phyloP scores from a whole-genome alignment of 1,140 invertebrate species.

The Ephestia elutella region DNA sequence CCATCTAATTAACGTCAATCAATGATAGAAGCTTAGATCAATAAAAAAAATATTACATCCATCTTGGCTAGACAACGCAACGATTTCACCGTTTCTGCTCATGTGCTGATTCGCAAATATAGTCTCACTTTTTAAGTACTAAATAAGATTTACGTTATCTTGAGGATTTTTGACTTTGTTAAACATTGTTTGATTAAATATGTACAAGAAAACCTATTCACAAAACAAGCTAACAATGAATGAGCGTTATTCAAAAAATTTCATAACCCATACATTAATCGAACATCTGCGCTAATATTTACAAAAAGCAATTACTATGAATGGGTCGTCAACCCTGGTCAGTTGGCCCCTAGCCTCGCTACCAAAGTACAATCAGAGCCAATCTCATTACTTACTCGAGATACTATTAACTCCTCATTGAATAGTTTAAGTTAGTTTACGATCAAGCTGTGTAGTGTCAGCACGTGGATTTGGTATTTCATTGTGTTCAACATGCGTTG shows the following conservation, averaged over 20 bases:
- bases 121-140: too few relatives aligned
- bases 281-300: slow-evolving; percentile 23
- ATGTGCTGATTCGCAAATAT: too few relatives aligned
- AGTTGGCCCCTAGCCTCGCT: slow-evolving; percentile 16
- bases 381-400: slow-evolving; percentile 20
- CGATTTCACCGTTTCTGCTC: too few relatives aligned
- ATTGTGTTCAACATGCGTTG: background rate
- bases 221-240: slow-evolving; percentile 8
- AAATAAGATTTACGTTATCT: too few relatives aligned
- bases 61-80: too few relatives aligned
- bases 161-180: too few relatives aligned
- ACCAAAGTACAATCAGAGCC: slow-evolving; percentile 18
- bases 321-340: slow-evolving; percentile 35
- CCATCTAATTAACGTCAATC: slow-evolving; percentile 3
- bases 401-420: slow-evolving; percentile 29
- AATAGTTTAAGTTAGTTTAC: slow-evolving; percentile 30
- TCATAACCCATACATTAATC: slow-evolving; percentile 1
- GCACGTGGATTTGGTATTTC: slow-evolving; percentile 25
- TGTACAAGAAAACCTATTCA: background rate
- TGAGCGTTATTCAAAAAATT: background rate
- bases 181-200: too few relatives aligned
- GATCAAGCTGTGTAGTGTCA: slow-evolving; percentile 29
- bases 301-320: slow-evolving; percentile 17
- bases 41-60: too few relatives aligned
- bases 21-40: too few relatives aligned